phyloP scores from a whole-genome alignment of 2,888 invertebrate species.

The Acronicta psi region DNA sequence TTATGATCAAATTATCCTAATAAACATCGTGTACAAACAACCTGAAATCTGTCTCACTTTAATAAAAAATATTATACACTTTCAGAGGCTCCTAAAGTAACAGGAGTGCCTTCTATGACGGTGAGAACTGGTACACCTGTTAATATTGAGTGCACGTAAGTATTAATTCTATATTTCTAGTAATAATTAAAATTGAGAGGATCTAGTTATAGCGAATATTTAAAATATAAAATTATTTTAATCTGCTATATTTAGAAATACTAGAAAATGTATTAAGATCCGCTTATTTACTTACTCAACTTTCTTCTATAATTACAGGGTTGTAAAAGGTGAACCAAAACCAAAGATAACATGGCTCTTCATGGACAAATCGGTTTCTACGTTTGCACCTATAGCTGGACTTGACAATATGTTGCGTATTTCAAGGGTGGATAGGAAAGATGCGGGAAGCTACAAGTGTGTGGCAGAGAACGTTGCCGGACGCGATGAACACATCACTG shows the following conservation, averaged over 20 bases:
- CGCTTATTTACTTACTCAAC: neutral
- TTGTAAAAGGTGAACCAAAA: slow-evolving; percentile 27
- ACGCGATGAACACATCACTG: slow-evolving; percentile 23
- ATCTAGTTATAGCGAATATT: too few species aligned
- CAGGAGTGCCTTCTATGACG: slow-evolving; percentile 11
- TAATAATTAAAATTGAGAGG: too few species aligned
- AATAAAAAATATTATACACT: too few species aligned
- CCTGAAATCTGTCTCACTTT: too few species aligned
- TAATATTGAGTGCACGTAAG: slow-evolving; percentile 37
- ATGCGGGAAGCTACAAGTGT: slow-evolving; percentile 40
- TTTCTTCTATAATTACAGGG: slow-evolving; percentile 7
- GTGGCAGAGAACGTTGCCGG: slow-evolving; percentile 29
- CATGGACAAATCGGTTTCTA: slow-evolving; percentile 6
- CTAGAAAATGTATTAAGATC: too few species aligned
- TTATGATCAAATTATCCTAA: too few species aligned
- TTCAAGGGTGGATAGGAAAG: slow-evolving; percentile 2
- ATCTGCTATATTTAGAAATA: too few species aligned
- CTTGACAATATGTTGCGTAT: slow-evolving; percentile 14
- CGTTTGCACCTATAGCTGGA: slow-evolving; percentile 1
- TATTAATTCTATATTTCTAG: neutral
- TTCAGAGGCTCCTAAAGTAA: slow-evolving; percentile 38
- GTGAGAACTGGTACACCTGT: slow-evolving; percentile 10
- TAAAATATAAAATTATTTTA: too few species aligned
- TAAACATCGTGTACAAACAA: too few species aligned
- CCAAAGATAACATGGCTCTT: slow-evolving; percentile 36